phyloP scores from a whole-genome alignment of 2,888 invertebrate genomes.

The Acleris holmiana region DNA sequence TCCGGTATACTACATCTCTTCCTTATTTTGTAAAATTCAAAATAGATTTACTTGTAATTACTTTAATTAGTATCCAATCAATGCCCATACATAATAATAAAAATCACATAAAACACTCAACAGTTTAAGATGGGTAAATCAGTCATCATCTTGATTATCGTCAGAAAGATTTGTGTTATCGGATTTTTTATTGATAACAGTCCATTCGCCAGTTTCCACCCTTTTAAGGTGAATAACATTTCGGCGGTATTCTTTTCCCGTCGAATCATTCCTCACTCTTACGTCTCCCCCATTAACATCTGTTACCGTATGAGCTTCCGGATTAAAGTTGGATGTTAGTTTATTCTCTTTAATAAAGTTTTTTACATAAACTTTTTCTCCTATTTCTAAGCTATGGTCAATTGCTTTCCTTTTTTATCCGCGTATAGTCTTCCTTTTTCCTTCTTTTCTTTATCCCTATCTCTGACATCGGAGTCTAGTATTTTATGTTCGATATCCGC shows the following conservation, averaged over 20 bases:
- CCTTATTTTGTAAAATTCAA: too few species aligned
- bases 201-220: neutral
- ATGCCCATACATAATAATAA: too few species aligned
- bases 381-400: neutral
- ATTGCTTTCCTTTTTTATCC: constrained; percentile 6
- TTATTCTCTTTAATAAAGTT: constrained; percentile 8
- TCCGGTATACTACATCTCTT: too few species aligned
- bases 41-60: too few species aligned
- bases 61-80: too few species aligned
- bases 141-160: too few species aligned
- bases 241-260: neutral
- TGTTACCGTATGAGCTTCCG: neutral
- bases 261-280: constrained; percentile 2
- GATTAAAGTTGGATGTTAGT: neutral
- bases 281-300: neutral
- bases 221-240: constrained; percentile 17
- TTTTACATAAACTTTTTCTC: constrained; percentile 13
- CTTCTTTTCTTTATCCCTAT: neutral
- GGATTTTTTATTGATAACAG: too few species aligned
- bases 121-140: too few species aligned
- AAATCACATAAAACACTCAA: too few species aligned
- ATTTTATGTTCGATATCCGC: neutral
- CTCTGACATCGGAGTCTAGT: constrained; percentile 2
- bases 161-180: too few species aligned
- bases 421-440: constrained; percentile 7